Evolutionary conservation across 2,113 vertebrate species (phyloP).

Genomic region (Eretmochelys imbricata): DNA sequence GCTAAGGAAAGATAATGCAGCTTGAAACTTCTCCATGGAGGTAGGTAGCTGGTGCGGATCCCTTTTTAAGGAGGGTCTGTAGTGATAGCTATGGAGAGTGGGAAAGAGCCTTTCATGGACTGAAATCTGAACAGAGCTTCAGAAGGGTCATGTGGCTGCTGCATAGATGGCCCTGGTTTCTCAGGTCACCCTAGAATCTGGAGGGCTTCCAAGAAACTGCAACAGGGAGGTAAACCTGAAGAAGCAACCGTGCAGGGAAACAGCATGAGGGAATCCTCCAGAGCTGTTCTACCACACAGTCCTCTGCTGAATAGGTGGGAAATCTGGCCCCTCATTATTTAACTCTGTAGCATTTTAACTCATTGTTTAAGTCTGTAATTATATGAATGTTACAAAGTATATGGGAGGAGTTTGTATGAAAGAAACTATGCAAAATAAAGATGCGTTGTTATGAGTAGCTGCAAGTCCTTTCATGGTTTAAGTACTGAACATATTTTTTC

Average conservation of each 20-base stretch:
- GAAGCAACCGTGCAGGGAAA: not conserved
- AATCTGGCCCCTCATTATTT: not conserved
- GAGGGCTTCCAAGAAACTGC: not conserved
- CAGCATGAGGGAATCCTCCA: not conserved
- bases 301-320: too few relatives aligned
- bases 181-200: not conserved
- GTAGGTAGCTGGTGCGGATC: not conserved
- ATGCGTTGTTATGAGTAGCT: constrained; percentile 34
- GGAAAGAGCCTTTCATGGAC: not conserved
- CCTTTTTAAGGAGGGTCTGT: not conserved
- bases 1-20: not conserved
- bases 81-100: not conserved
- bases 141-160: not conserved
- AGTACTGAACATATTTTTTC: constrained; percentile 58
- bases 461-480: constrained; percentile 9
- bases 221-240: not conserved
- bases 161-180: not conserved
- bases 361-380: not conserved
- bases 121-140: not conserved
- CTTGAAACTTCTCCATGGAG: constrained; percentile 5
- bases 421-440: constrained; percentile 49
- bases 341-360: not conserved
- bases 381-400: not conserved
- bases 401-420: not conserved
- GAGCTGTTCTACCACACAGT: not conserved